Conservation (phyloP, 1,140 invertebrate species). For the Drosophila cardini region DNA sequence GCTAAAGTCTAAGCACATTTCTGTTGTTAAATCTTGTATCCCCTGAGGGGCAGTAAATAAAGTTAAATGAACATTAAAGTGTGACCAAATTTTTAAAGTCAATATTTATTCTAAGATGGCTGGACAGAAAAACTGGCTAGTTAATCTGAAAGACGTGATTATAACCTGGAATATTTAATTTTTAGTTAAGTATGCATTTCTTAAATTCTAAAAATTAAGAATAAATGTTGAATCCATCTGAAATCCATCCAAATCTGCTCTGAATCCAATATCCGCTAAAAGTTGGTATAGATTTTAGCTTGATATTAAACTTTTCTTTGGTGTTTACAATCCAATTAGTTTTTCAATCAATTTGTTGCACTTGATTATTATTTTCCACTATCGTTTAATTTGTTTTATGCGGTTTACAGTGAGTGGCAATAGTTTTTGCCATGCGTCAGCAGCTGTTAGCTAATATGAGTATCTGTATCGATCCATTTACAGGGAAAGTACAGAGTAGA, state of each 20-base stretch:
- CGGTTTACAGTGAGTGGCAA: neutral
- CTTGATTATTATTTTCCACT: neutral
- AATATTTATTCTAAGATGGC: too few species aligned
- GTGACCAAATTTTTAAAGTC: neutral
- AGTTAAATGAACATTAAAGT: neutral
- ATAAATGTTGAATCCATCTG: too few species aligned
- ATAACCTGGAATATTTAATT: too few species aligned
- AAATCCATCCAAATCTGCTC: too few species aligned
- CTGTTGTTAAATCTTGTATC: neutral
- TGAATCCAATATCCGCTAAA: too few species aligned
- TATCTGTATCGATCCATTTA: neutral
- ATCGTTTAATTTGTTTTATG: neutral
- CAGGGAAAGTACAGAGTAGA: neutral
- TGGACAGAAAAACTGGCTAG: too few species aligned
- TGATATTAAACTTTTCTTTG: too few species aligned
- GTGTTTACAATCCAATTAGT: neutral
- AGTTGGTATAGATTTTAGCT: too few species aligned
- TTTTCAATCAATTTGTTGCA: neutral
- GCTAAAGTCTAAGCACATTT: slow-evolving; percentile 61
- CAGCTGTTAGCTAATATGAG: neutral
- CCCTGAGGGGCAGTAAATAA: neutral
- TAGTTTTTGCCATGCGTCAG: neutral
- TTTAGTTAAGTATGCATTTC: too few species aligned
- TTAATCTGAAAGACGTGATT: too few species aligned
- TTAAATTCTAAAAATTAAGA: too few species aligned